Conservation (phyloP, 2,797 vertebrate species). For the Mormyrus hasselquistii region DNA sequence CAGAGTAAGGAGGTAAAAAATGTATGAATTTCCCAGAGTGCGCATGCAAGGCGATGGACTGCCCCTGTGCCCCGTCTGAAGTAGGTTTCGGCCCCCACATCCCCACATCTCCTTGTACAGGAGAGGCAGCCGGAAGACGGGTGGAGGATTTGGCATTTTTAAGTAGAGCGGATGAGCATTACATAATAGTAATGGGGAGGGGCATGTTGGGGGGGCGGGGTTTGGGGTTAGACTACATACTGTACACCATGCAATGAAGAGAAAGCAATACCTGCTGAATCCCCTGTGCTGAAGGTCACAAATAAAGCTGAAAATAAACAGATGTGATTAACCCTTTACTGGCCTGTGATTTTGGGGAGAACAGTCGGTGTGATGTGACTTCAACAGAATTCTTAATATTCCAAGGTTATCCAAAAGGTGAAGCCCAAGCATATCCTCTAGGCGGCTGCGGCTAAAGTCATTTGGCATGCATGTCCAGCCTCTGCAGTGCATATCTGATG, state of each 20-base stretch:
- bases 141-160: background rate
- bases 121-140: background rate
- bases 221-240: background rate
- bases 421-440: background rate
- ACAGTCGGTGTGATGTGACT: background rate
- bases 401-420: background rate
- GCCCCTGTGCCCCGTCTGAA: background rate
- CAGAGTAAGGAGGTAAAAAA: background rate
- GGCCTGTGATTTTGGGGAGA: background rate
- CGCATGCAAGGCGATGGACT: background rate
- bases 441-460: background rate
- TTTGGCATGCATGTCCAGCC: background rate
- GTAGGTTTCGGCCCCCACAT: background rate
- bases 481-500: background rate
- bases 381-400: background rate
- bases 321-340: background rate
- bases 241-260: background rate
- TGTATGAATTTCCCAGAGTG: background rate
- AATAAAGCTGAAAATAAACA: background rate
- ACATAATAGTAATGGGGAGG: background rate
- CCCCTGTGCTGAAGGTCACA: background rate
- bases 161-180: background rate
- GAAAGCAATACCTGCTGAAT: background rate
- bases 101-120: background rate
- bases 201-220: background rate